Percentiles rank a stretch among this genome's conserved stretches.
These are phyloP conservation scores for Centropristis striata DNA, from an alignment of 2,113 vertebrate species.

Conservation along the genomic window DNA sequence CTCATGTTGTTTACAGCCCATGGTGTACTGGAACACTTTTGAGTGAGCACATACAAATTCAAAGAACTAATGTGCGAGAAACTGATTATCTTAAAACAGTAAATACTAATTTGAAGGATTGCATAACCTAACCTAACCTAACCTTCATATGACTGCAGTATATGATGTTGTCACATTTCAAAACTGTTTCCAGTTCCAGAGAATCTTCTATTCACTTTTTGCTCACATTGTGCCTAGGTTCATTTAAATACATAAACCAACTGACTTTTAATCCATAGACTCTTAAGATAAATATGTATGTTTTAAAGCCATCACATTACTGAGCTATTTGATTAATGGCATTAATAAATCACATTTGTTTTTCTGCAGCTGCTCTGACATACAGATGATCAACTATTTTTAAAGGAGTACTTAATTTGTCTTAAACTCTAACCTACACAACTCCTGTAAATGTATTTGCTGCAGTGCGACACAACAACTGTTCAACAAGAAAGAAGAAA, in stretches of 20 bases:
- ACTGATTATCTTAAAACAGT: not conserved
- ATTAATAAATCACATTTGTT: slow-evolving; percentile 16
- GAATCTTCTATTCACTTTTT: not conserved
- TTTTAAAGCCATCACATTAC: not conserved
- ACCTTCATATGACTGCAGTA: slow-evolving; percentile 2
- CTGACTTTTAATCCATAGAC: slow-evolving; percentile 30
- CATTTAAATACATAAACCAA: slow-evolving; percentile 25
- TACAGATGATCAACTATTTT: no score
- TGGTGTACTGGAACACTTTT: not conserved
- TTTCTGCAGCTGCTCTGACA: slow-evolving; percentile 7
- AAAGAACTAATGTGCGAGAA: not conserved
- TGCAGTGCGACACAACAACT: not conserved
- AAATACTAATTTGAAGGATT: not conserved
- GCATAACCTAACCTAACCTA: no score
- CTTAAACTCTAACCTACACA: not conserved
- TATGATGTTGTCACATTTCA: slow-evolving; percentile 9
- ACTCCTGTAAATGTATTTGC: not conserved
- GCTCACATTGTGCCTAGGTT: not conserved
- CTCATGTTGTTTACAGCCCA: not conserved
- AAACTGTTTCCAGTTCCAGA: slow-evolving; percentile 4
- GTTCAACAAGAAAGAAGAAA: not conserved
- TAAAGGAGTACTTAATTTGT: not conserved
- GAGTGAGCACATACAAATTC: slow-evolving; percentile 7
- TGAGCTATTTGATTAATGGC: slow-evolving; percentile 3
- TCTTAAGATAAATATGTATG: slow-evolving; percentile 5